Evolutionary conservation across 1,140 invertebrate species (phyloP), one percentile per base, ranked within the genome.

Genomic region (Anastrepha obliqua): DNA sequence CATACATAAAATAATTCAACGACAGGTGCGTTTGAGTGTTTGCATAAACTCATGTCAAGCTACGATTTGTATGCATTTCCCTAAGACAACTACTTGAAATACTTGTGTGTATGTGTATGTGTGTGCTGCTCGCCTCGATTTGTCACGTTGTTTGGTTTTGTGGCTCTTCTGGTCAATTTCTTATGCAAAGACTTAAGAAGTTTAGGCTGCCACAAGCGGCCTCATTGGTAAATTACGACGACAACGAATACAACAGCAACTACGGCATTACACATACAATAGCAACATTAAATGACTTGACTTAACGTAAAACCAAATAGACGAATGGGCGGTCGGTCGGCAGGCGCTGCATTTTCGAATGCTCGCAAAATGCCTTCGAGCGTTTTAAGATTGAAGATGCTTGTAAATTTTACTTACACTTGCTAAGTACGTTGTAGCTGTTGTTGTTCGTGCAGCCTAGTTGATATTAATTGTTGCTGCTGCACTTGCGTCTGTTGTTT

Each of bases 141-240:
- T 65, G 86, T 89, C 62, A 87, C 85, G 89, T 91, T 90, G 90
- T 91, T 91, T 90, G 91, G 89, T 90, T 89, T 91, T 91, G 91
- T 86, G 90, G 90, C 90, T 89, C 89, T 91, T 91, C 87, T 88
- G 90, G 90, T 90, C 89, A 89, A 91, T 91, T 91, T 90, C 87
- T 88, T 91, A 90, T 89, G 90, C 87, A 90, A 91, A 91, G 90
- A 90, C 90, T 90, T 90, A 60, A 86, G 85, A 60, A 62, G 74
- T 81, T 81, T 81, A 81, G 47, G n/a, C 47, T 29, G n/a, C 51
- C 74, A 81, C 74, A 81, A 81, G 74, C 74, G 17, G 44, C 47
- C 20, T 55, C n/a, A 51, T 8, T 58, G 74, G n/a, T 81, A 81
- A 51, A 81, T 81, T 81, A 81, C 74, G 74, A 81, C 64, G 5